phyloP scores from a whole-genome alignment of 1,140 invertebrate genomes.

The Mamestra configurata region DNA sequence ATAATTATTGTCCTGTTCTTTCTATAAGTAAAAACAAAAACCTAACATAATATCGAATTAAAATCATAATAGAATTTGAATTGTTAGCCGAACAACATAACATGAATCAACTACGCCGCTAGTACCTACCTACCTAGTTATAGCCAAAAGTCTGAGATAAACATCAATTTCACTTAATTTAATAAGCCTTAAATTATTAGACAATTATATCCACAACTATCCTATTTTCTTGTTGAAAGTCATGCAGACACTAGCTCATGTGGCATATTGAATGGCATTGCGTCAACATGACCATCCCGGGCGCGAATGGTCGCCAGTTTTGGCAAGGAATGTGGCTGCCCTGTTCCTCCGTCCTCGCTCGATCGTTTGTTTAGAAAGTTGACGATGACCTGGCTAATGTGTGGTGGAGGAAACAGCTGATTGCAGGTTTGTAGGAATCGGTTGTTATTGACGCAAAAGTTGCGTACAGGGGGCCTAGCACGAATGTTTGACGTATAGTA shows the following conservation, averaged over 20 bases:
- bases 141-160: too few relatives aligned
- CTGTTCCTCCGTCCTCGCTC: neutral
- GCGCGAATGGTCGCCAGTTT: conserved; percentile 61
- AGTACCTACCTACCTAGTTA: too few relatives aligned
- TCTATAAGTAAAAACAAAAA: too few relatives aligned
- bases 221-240: neutral
- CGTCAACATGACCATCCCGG: conserved; percentile 66
- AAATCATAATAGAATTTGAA: too few relatives aligned
- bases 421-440: neutral
- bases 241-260: conserved; percentile 15
- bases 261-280: conserved; percentile 69
- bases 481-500: too few relatives aligned
- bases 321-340: conserved; percentile 63
- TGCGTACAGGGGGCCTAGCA: too few relatives aligned
- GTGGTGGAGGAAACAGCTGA: conserved; percentile 21
- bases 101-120: too few relatives aligned
- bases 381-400: conserved; percentile 4
- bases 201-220: neutral
- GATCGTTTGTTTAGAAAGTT: conserved; percentile 41
- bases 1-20: too few relatives aligned
- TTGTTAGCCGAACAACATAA: too few relatives aligned
- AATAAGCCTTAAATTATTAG: neutral
- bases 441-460: neutral
- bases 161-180: neutral
- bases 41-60: too few relatives aligned